Percentiles rank a stretch among this genome's conserved stretches.
Conservation (phyloP, 2,797 vertebrate species). For the Sorex maritimensis region DNA sequence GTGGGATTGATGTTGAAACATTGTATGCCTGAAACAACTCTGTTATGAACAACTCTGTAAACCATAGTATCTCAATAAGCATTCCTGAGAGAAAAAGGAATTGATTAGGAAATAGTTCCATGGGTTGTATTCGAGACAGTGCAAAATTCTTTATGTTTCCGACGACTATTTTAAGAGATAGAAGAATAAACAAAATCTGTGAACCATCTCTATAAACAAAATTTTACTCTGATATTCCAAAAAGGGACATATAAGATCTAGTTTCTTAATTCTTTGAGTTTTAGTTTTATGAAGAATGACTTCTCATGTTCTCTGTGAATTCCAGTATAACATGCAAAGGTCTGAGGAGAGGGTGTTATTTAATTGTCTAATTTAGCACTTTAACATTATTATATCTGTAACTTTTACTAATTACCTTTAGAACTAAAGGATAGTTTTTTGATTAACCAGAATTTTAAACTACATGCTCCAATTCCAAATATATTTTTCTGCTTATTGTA, state of each 20-base stretch:
- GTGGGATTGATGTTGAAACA: too few species aligned
- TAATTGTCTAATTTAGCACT: not conserved
- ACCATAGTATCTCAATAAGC: too few species aligned
- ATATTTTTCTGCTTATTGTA: conserved; percentile 21
- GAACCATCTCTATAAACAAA: not conserved
- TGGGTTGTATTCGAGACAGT: not conserved
- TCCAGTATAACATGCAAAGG: not conserved
- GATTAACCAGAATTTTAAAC: not conserved
- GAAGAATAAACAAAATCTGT: conserved; percentile 1
- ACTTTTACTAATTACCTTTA: not conserved
- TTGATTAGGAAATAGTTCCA: not conserved
- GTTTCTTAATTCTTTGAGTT: not conserved
- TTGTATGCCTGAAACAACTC: too few species aligned
- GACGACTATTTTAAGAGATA: not conserved
- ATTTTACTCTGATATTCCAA: not conserved
- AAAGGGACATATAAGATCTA: not conserved
- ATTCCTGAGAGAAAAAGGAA: too few species aligned
- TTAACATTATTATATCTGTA: conserved; percentile 2
- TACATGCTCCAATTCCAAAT: not conserved
- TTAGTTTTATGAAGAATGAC: not conserved
- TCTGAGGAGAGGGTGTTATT: not conserved
- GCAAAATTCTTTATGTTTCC: not conserved
- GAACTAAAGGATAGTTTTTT: not conserved
- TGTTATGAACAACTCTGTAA: too few species aligned
- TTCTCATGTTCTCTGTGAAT: not conserved